A percentile compares a stretch with the other conserved stretches of the same genome.
phyloP scores from a whole-genome alignment of 2,888 invertebrate species.

The Gymnosoma rotundatum region DNA sequence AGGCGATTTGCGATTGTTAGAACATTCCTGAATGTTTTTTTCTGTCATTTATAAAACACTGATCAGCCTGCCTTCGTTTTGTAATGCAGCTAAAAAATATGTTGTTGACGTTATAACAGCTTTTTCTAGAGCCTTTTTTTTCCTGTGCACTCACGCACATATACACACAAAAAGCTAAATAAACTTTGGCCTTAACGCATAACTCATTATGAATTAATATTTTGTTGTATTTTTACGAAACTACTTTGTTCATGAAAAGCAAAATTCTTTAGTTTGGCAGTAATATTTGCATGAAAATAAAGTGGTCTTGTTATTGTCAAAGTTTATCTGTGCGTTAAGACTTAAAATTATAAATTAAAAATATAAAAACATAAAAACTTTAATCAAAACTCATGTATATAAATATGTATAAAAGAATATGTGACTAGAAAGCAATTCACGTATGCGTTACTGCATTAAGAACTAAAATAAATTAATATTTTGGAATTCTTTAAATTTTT shows the following conservation, averaged over 20 bases:
- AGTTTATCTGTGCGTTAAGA: conserved; percentile 53
- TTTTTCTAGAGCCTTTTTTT: neutral
- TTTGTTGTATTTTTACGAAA: neutral
- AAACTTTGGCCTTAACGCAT: conserved; percentile 42
- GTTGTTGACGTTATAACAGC: neutral
- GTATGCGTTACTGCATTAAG: too few species aligned
- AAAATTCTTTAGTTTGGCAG: neutral
- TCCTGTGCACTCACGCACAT: conserved; percentile 4
- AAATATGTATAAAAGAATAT: neutral
- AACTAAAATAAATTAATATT: too few species aligned
- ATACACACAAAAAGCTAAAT: neutral
- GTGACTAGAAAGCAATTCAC: too few species aligned
- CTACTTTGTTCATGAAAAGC: conserved; percentile 3
- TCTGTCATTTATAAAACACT: too few species aligned
- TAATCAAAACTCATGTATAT: neutral
- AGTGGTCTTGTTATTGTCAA: conserved; percentile 32
- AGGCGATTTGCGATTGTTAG: too few species aligned
- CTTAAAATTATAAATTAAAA: conserved; percentile 19
- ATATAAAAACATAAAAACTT: neutral
- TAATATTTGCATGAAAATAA: neutral
- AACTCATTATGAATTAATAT: conserved; percentile 8
- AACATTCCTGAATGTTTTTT: too few species aligned
- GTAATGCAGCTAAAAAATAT: neutral
- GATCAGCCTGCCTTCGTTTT: too few species aligned
- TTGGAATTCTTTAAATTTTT: too few species aligned